phyloP scores from a whole-genome alignment of 2,113 vertebrate species.

The Malurus cyaneus region DNA sequence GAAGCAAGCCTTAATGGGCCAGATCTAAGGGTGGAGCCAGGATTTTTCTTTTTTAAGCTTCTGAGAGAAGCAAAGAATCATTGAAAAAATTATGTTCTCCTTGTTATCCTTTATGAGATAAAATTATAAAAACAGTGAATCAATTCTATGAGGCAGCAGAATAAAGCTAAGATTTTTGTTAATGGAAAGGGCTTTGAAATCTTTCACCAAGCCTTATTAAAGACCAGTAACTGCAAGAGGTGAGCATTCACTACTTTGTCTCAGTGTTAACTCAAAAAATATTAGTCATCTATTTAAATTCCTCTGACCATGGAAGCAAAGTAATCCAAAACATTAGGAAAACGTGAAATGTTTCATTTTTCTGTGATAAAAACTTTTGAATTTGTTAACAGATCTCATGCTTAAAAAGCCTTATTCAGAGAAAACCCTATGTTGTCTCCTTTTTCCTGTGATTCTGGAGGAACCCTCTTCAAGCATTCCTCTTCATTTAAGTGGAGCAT shows the following conservation, averaged over 20 bases:
- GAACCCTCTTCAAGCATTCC: background rate
- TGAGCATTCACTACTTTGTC: background rate
- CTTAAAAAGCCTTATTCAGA: background rate
- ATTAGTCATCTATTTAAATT: background rate
- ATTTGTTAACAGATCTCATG: background rate
- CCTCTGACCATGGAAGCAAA: background rate
- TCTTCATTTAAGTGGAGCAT: background rate
- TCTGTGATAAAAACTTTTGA: background rate
- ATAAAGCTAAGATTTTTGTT: background rate
- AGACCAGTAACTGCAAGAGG: background rate
- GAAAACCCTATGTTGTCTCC: fast-evolving
- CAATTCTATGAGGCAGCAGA: background rate
- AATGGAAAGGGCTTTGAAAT: background rate
- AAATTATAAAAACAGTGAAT: background rate
- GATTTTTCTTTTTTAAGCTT: background rate
- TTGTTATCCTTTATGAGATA: background rate
- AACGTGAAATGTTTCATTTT: background rate
- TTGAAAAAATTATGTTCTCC: background rate
- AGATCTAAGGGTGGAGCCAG: background rate
- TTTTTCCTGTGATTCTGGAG: background rate
- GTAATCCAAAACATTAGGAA: background rate
- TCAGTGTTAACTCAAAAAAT: background rate
- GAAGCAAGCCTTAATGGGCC: background rate
- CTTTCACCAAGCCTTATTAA: background rate
- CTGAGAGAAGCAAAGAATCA: background rate